These are phyloP conservation scores for Hoplias malabaricus DNA, from an alignment of 2,113 vertebrate genomes.

Conservation along the genomic window DNA sequence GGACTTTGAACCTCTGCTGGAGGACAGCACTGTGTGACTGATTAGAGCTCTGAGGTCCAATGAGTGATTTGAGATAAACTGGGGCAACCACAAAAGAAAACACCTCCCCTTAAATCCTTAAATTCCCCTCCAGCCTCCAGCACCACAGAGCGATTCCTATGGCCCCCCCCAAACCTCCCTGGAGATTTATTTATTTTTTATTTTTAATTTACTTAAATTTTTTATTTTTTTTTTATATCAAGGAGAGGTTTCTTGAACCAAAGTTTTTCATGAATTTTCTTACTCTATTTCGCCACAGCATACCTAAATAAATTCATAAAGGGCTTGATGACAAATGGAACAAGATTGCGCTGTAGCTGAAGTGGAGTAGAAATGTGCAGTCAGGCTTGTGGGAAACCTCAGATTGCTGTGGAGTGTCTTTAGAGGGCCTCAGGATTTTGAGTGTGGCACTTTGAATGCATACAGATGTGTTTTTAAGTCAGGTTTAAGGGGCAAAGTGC, in stretches of 20 bases:
- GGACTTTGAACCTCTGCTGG: constrained; percentile 89
- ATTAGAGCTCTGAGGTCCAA: neutral
- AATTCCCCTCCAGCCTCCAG: neutral
- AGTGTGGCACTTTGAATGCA: neutral
- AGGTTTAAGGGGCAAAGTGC: constrained; percentile 47
- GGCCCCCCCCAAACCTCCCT: neutral
- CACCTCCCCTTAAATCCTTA: neutral
- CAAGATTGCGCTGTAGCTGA: constrained; percentile 22
- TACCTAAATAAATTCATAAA: constrained; percentile 31
- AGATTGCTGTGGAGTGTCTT: neutral
- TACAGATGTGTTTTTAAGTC: neutral
- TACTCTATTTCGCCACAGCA: constrained; percentile 31
- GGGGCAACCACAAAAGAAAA: neutral
- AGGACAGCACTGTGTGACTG: constrained; percentile 86
- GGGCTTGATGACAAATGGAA: constrained; percentile 35
- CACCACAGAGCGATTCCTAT: neutral
- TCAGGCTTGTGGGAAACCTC: neutral
- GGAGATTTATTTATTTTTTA: constrained; percentile 2
- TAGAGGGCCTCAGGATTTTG: constrained; percentile 7
- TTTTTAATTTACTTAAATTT: neutral
- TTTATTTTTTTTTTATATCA: constrained; percentile 18
- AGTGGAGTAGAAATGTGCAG: neutral
- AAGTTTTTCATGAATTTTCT: constrained; percentile 32
- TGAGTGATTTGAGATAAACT: neutral
- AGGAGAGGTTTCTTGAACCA: constrained; percentile 20